Percentiles rank a stretch among this genome's conserved stretches.
These are phyloP conservation scores for Eupithecia dodoneata DNA, from an alignment of 2,888 invertebrate species.

Conservation along the genomic window DNA sequence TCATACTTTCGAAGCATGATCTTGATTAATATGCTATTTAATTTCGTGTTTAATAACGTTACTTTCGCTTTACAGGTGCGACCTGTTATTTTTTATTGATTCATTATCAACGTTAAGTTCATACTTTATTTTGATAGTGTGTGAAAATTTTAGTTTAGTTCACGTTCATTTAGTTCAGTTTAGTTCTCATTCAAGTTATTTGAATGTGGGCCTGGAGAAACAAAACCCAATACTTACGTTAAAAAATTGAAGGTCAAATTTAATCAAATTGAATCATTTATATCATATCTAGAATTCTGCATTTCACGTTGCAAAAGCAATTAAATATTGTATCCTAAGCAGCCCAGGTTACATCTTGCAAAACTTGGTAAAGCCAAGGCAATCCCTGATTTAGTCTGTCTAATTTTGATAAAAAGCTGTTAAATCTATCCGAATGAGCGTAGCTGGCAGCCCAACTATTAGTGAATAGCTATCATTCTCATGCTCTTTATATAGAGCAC, in stretches of 20 bases:
- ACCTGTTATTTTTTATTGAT: background rate
- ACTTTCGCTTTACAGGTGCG: slow-evolving; percentile 12
- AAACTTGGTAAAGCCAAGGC: background rate
- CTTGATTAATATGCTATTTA: slow-evolving; percentile 7
- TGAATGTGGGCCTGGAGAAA: background rate
- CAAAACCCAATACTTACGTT: background rate
- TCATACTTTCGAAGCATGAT: slow-evolving; percentile 12
- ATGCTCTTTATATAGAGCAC: slow-evolving; percentile 69
- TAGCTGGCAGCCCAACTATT: slow-evolving; percentile 37
- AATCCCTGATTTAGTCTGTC: background rate
- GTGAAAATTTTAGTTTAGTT: background rate
- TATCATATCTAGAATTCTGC: no score
- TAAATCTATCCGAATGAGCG: background rate
- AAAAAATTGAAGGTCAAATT: background rate
- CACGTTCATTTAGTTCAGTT: no score
- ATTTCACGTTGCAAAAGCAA: no score
- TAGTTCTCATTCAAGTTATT: no score
- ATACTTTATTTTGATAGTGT: background rate
- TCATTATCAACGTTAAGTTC: background rate
- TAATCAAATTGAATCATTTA: no score
- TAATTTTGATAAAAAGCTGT: background rate
- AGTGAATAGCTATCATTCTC: slow-evolving; percentile 66
- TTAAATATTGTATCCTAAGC: no score
- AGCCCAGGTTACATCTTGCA: no score
- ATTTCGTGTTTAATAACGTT: slow-evolving; percentile 5